Base-by-base conservation (phyloP, 2,113 vertebrate genomes). In the Parus major region DNA sequence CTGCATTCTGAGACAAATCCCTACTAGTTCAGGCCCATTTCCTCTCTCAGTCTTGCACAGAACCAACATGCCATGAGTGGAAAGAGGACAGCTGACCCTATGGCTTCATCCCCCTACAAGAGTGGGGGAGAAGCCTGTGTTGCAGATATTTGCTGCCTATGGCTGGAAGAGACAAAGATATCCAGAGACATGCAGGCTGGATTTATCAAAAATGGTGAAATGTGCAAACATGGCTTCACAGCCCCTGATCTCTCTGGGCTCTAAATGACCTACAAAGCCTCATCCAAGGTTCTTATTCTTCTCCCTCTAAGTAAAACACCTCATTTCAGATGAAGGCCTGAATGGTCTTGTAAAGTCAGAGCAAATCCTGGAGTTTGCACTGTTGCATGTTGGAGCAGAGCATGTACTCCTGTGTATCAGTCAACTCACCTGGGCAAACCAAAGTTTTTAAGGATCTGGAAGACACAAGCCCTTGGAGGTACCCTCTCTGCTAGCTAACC, bases 81-180 rank as follows among this genome's bases (percentile, higher is more conserved):
- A 31, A 63, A 64, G 23, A 18, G 23, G 29, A 53, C 0, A 12
- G 42, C 65, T 86, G 46, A 10, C 11, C 31, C 50, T 3, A 1
- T 14, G 21, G 27, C 35, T 55, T 28, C 44, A 52, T 23, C 18
- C 19, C 19, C 19, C 41, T 76, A 3, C 3, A 1, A 11, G 7
- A n/a, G 29, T 60, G 11, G 24, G 19, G 35, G 19, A 81, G 9
- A n/a, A 57, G 29, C 5, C 12, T 57, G 1, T 0, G 1, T 12
- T 46, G 47, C 61, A 79, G 65, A 11, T n/a, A 31, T 13, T 60
- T 2, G 1, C 49, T 68, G 53, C 41, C 39, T 29, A 1, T 21
- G 49, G 25, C 22, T 13, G 18, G 27, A 80, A 68, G 23, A 64
- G 57, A 59, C 1, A 6, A 42, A 39, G 33, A 15, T 52, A 47